Conservation (phyloP, 2,888 invertebrate genomes). For the Leucania comma region DNA sequence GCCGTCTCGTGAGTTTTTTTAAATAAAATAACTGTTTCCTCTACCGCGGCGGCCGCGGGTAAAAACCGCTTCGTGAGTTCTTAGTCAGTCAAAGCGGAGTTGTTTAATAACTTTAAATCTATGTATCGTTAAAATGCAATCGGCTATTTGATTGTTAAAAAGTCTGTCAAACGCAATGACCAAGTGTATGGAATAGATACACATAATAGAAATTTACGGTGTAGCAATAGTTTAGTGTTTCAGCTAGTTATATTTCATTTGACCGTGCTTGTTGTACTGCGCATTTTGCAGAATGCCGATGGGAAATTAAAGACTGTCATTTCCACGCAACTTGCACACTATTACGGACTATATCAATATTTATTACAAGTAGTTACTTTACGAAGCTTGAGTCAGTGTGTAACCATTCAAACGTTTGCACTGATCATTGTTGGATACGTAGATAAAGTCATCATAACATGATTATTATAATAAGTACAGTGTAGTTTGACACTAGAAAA, state of each 20-base stretch:
- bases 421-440: constrained; percentile 22
- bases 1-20: no score
- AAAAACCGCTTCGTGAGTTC: no score
- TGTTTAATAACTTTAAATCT: constrained; percentile 1
- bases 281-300: constrained; percentile 23
- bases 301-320: constrained; percentile 3
- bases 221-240: constrained; percentile 30
- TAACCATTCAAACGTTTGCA: background rate
- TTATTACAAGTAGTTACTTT: constrained; percentile 15
- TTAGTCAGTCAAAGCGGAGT: no score
- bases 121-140: constrained; percentile 1
- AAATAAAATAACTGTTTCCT: no score
- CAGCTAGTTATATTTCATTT: constrained; percentile 15
- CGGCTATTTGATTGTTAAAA: constrained; percentile 1
- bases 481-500: constrained; percentile 29
- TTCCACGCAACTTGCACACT: constrained; percentile 18
- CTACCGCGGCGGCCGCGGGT: no score
- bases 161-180: constrained; percentile 3
- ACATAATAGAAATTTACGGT: constrained; percentile 9
- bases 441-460: constrained; percentile 29
- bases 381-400: constrained; percentile 8
- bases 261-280: background rate
- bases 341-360: constrained; percentile 35
- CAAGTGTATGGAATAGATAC: background rate
- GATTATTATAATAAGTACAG: constrained; percentile 44